Evolutionary conservation across 2,888 invertebrate genomes (phyloP).

Genomic region (Pandemis corylana): DNA sequence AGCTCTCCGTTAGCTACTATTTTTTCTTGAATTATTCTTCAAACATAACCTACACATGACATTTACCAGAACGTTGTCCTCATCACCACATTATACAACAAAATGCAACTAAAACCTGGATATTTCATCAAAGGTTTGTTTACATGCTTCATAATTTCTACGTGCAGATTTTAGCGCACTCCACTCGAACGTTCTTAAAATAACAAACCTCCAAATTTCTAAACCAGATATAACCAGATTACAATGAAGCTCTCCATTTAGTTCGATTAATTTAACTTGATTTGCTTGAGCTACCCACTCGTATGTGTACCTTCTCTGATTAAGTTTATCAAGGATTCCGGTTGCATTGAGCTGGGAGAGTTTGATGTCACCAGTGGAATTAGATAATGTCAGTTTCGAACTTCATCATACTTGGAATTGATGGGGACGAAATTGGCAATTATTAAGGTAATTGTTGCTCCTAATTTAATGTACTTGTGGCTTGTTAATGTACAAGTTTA

Average conservation of each 20-base stretch:
- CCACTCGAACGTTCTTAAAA: too few species aligned
- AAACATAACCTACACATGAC: too few species aligned
- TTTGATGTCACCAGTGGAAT: background rate
- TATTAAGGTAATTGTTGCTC: background rate
- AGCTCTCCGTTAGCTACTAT: too few species aligned
- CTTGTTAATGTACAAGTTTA: background rate
- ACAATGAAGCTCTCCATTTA: background rate
- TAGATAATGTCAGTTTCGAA: background rate
- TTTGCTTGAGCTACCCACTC: slow-evolving; percentile 5
- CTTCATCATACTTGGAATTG: background rate
- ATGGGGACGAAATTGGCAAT: background rate
- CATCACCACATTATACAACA: too few species aligned
- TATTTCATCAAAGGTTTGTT: too few species aligned
- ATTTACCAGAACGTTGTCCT: too few species aligned
- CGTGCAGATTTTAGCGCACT: too few species aligned
- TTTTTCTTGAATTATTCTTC: too few species aligned
- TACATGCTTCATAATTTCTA: too few species aligned
- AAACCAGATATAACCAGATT: background rate
- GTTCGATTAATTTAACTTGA: slow-evolving; percentile 12
- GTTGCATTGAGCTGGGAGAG: slow-evolving; percentile 28
- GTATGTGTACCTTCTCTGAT: background rate
- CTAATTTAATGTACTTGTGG: too few species aligned
- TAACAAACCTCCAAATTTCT: too few species aligned
- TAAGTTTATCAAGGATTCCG: slow-evolving; percentile 38
- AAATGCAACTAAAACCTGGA: too few species aligned